Conservation (phyloP, 2,888 invertebrate species). For the Lottia scabra region DNA sequence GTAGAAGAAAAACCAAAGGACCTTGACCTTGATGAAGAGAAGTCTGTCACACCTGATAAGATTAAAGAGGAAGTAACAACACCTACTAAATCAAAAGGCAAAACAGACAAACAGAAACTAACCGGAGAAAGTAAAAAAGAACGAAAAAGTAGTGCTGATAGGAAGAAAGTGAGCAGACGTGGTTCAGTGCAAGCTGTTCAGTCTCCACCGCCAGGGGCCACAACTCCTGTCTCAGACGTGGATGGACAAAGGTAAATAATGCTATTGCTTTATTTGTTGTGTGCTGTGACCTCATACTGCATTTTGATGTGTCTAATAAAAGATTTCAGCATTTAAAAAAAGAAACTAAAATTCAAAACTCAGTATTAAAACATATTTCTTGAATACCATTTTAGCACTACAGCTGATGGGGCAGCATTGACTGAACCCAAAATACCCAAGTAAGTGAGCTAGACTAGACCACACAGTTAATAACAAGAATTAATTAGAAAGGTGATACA, state of each 20-base stretch:
- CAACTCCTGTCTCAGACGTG: slow-evolving; percentile 61
- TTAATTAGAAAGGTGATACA: too few relatives aligned
- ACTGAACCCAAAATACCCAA: slow-evolving; percentile 51
- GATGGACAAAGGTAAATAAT: slow-evolving; percentile 52
- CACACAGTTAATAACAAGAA: too few relatives aligned
- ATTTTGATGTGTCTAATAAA: too few relatives aligned
- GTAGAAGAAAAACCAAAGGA: slow-evolving; percentile 58
- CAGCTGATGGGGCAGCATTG: slow-evolving; percentile 41
- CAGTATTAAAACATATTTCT: too few relatives aligned
- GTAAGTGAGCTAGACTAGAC: slow-evolving; percentile 41
- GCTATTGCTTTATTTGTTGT: too few relatives aligned
- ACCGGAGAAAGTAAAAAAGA: slow-evolving; percentile 38
- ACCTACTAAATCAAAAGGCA: slow-evolving; percentile 53
- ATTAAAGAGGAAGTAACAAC: slow-evolving; percentile 57
- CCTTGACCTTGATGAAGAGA: slow-evolving; percentile 63
- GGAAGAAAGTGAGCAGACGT: slow-evolving; percentile 47
- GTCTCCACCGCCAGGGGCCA: slow-evolving; percentile 62
- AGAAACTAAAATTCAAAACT: too few relatives aligned
- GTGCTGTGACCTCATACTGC: too few relatives aligned
- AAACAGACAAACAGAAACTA: slow-evolving; percentile 30
- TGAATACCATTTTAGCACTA: slow-evolving; percentile 40
- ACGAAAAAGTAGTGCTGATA: slow-evolving; percentile 58
- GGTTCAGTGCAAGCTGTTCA: slow-evolving; percentile 46
- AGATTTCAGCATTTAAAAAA: too few relatives aligned
- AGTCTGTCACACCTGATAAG: slow-evolving; percentile 61